A percentile compares a stretch with the other conserved stretches of the same genome.
phyloP scores from a whole-genome alignment of 2,113 vertebrate species.

The Mirza zaza region DNA sequence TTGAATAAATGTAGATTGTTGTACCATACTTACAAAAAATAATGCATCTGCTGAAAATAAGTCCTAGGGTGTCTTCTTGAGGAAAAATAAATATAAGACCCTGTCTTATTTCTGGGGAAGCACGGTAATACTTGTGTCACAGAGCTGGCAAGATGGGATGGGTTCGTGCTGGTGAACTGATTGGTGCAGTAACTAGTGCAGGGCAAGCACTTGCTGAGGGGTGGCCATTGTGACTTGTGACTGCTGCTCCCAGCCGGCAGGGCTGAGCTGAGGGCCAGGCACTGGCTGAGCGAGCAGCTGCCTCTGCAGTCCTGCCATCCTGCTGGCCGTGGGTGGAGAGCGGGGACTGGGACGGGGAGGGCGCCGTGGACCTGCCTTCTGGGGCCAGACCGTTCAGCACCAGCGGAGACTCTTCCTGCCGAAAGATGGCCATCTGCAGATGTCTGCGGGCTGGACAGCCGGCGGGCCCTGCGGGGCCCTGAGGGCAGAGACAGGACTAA shows the following conservation, averaged over 20 bases:
- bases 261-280: not conserved
- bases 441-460: constrained; percentile 45
- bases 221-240: not conserved
- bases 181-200: not conserved
- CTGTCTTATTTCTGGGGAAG: no score
- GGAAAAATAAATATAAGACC: no score
- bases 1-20: no score
- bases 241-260: not conserved
- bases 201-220: not conserved
- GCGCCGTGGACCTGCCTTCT: not conserved
- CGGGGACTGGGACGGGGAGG: not conserved
- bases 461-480: constrained; percentile 3
- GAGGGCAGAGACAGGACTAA: constrained; percentile 73
- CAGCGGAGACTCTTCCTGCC: not conserved
- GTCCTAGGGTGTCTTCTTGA: no score
- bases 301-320: not conserved
- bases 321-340: not conserved
- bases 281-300: not conserved
- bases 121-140: not conserved
- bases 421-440: constrained; percentile 47
- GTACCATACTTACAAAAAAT: no score
- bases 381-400: not conserved
- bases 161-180: not conserved
- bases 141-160: not conserved
- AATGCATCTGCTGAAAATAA: no score